Conservation (phyloP, 2,797 vertebrate species). For the Acanthiza pusilla region DNA sequence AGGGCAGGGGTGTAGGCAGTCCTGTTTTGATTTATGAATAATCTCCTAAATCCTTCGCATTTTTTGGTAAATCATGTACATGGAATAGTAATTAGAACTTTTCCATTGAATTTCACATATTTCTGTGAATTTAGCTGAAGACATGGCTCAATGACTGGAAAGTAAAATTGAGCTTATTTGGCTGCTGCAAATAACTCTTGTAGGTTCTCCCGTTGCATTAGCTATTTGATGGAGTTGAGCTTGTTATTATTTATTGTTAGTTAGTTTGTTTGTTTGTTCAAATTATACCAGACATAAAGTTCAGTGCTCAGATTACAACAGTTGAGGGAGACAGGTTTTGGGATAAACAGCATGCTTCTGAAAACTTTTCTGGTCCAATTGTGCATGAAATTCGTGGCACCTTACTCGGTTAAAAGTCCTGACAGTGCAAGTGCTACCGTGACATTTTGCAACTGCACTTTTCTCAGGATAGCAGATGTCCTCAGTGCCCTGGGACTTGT, state of each 20-base stretch:
- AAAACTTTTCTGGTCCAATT: background rate
- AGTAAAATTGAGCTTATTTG: background rate
- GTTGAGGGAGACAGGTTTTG: background rate
- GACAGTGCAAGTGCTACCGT: background rate
- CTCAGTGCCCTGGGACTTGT: background rate
- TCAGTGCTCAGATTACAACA: background rate
- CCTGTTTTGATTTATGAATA: background rate
- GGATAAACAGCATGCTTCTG: accelerated
- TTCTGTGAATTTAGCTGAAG: background rate
- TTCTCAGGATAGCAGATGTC: background rate
- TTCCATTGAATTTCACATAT: background rate
- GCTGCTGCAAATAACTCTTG: background rate
- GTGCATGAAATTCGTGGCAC: background rate
- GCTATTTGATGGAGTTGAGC: background rate
- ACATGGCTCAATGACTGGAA: background rate
- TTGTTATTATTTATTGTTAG: background rate
- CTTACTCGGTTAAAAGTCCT: background rate
- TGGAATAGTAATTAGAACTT: background rate
- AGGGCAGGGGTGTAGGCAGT: background rate
- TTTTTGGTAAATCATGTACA: background rate
- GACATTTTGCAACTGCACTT: background rate
- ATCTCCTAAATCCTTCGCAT: background rate
- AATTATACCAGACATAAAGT: background rate
- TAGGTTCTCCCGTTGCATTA: background rate
- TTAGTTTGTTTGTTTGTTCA: background rate